Percentiles rank a stretch among this genome's conserved stretches.
phyloP scores from a whole-genome alignment of 2,888 invertebrate species.

The Megamerina dolium region DNA sequence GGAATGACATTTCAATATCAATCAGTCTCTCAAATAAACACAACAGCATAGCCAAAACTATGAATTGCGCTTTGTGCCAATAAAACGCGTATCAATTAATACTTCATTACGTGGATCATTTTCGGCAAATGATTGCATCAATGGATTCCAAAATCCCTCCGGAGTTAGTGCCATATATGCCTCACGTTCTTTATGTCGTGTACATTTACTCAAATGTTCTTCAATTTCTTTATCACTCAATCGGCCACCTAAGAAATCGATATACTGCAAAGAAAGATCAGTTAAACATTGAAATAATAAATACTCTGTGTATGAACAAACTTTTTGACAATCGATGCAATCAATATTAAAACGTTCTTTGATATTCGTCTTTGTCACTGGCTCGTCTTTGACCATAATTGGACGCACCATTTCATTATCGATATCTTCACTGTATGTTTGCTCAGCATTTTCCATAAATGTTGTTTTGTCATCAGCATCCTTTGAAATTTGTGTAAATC shows the following conservation, averaged over 20 bases:
- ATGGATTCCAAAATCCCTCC: slow-evolving; percentile 45
- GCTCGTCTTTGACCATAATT: slow-evolving; percentile 22
- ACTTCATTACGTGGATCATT: slow-evolving; percentile 41
- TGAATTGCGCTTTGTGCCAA: no score
- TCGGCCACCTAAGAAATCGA: slow-evolving; percentile 32
- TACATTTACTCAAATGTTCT: slow-evolving; percentile 34
- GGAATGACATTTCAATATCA: no score
- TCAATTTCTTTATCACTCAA: slow-evolving; percentile 34
- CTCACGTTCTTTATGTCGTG: slow-evolving; percentile 27
- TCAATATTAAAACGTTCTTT: slow-evolving; percentile 29
- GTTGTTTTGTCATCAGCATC: no score
- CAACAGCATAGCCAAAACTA: slow-evolving; percentile 1
- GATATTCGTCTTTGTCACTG: slow-evolving; percentile 9
- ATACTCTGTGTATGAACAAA: background rate
- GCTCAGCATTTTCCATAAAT: background rate
- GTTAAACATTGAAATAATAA: background rate
- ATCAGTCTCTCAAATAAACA: no score
- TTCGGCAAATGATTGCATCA: slow-evolving; percentile 35
- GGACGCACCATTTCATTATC: slow-evolving; percentile 31
- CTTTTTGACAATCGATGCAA: slow-evolving; percentile 36
- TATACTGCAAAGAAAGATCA: slow-evolving; percentile 28
- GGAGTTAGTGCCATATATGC: slow-evolving; percentile 32
- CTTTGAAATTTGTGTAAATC: background rate
- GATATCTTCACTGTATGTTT: slow-evolving; percentile 9
- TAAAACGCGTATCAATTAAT: slow-evolving; percentile 36